Evolutionary conservation across 2,113 vertebrate species (phyloP).

Genomic region (Scomber scombrus): DNA sequence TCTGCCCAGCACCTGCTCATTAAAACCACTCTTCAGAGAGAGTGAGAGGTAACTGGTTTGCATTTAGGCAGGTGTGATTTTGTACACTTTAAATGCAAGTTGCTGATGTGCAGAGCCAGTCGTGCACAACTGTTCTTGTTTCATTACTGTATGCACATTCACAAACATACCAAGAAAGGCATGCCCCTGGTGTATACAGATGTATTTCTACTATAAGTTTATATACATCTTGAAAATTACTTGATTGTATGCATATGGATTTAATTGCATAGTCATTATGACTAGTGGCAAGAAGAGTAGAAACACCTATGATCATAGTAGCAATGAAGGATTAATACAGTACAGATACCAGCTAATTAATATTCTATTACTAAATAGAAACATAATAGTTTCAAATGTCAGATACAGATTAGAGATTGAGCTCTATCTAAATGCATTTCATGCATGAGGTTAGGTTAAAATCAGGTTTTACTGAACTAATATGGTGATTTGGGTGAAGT

Average conservation of each 20-base stretch:
- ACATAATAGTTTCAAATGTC: background rate
- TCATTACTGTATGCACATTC: slow-evolving; percentile 25
- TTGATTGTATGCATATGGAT: background rate
- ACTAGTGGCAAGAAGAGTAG: background rate
- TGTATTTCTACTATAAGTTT: background rate
- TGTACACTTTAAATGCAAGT: slow-evolving; percentile 35
- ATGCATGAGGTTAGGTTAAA: no score
- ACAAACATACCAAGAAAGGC: background rate
- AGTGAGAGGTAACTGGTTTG: slow-evolving; percentile 20
- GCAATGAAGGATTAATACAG: background rate
- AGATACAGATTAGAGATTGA: background rate
- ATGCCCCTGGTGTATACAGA: slow-evolving; percentile 10
- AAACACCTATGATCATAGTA: background rate
- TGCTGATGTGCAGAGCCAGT: slow-evolving; percentile 25
- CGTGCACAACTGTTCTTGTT: slow-evolving; percentile 33
- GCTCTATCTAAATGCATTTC: background rate
- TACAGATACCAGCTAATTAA: background rate
- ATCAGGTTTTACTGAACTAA: no score
- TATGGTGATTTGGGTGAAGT: no score
- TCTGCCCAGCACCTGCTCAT: slow-evolving; percentile 68
- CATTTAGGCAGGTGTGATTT: slow-evolving; percentile 12
- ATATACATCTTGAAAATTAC: background rate
- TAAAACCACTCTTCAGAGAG: slow-evolving; percentile 52
- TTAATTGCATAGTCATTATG: background rate
- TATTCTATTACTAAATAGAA: background rate